Evolutionary conservation across 2,113 vertebrate genomes (phyloP).

Genomic region (Mesitornis unicolor): DNA sequence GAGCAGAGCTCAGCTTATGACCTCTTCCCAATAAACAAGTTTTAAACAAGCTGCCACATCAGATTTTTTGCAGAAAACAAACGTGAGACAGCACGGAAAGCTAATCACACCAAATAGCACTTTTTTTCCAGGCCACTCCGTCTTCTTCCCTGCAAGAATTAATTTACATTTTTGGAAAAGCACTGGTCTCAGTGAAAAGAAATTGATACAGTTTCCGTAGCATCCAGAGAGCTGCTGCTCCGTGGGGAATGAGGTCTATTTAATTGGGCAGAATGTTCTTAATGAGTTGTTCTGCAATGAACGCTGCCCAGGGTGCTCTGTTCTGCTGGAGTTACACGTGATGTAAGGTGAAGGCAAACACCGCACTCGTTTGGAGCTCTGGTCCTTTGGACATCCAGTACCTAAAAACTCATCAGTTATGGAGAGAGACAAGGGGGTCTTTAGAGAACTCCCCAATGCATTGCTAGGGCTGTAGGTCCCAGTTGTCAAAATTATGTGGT

Average conservation of each 20-base stretch:
- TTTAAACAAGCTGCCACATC: conserved; percentile 62
- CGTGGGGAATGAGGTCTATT: background rate
- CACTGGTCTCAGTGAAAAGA: background rate
- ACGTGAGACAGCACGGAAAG: conserved; percentile 14
- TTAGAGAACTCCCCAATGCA: background rate
- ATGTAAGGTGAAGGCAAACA: background rate
- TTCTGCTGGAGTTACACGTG: accelerated
- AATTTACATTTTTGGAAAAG: background rate
- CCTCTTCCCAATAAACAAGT: conserved; percentile 55
- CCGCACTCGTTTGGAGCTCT: accelerated
- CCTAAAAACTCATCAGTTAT: background rate
- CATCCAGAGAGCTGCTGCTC: accelerated
- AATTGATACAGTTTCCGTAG: background rate
- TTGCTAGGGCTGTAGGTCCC: background rate
- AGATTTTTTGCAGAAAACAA: background rate
- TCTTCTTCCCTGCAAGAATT: background rate
- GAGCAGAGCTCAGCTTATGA: conserved; percentile 30
- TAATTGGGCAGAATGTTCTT: background rate
- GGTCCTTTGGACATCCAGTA: background rate
- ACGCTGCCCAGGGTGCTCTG: background rate
- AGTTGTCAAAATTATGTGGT: background rate
- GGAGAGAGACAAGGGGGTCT: background rate
- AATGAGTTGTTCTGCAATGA: background rate
- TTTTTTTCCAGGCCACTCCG: background rate
- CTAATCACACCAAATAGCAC: background rate